Evolutionary conservation across 2,797 vertebrate genomes (phyloP), one percentile per base, ranked within the genome.

Genomic region (Gymnothorax javanicus): DNA sequence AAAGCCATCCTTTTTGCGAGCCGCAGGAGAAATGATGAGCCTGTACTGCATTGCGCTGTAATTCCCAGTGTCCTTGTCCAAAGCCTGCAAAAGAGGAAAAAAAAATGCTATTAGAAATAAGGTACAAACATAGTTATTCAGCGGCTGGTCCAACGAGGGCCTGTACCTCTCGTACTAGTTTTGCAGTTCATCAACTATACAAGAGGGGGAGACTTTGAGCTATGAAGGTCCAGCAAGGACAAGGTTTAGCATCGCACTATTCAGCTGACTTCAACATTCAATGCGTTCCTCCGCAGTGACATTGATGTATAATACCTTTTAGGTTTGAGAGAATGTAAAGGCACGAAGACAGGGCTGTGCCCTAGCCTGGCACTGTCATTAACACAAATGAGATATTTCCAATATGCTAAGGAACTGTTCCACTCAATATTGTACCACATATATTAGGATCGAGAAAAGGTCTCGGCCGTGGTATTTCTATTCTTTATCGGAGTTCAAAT

Each of bases 1-100:
- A 85, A 99, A 99, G 85, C 98, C 98, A 64, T 98, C 97, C 93
- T 99, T 99, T 75, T 95, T 96, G 9, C 98, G 97, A 71, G 97
- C 94, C 0, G 92, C 92, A 67, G 98, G 97, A 1, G 97, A 96
- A 50, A 98, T 96, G 90, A 98, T 96, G 81, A 99, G 96, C 27
- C 96, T 96, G 94, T 99, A 99, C 0, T 96, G 94, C 96, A 99
- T 97, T 84, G 96, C 91, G 7, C 99, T 99, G 91, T 97, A 99
- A 96, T 99, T 99, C 33, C 98, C 98, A 0, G 97, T 99, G 94
- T 99, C 99, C 95, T 94, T 95, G 93, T 99, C 99, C 85, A 96
- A 89, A 7, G 98, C 98, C 99, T 99, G 91, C 81, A 2, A 92
- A 73, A 64, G 87, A 54, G 87, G 86, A 89, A 58, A 58, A 87